A percentile compares a stretch with the other conserved stretches of the same genome.
These are phyloP conservation scores for Muricea muricata DNA, from an alignment of 92 coral and sea anemone species.

Conservation along the genomic window DNA sequence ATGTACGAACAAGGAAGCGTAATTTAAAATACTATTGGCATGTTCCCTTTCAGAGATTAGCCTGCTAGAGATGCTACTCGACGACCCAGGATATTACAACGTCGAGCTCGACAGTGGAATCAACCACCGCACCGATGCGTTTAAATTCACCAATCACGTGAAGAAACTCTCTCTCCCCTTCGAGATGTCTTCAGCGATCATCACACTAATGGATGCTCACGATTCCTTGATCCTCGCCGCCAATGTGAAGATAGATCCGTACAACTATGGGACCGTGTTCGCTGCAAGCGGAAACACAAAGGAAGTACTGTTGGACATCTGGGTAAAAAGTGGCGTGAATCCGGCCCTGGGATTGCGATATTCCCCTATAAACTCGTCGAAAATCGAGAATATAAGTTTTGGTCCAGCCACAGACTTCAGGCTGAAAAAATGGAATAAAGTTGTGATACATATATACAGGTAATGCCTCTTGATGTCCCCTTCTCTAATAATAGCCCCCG, in stretches of 20 bases:
- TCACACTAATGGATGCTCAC: slow-evolving; percentile 35
- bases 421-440: slow-evolving; percentile 14
- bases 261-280: slow-evolving; percentile 24
- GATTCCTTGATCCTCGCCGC: slow-evolving; percentile 5
- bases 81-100: slow-evolving; percentile 35
- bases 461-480: too few relatives aligned
- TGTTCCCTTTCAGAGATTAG: slow-evolving; percentile 55
- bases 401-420: slow-evolving; percentile 17
- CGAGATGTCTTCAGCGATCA: slow-evolving; percentile 4
- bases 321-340: slow-evolving; percentile 42
- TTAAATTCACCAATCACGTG: slow-evolving; percentile 34
- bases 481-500: background rate
- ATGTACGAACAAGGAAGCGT: too few relatives aligned
- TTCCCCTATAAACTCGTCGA: slow-evolving; percentile 16
- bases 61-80: slow-evolving; percentile 38
- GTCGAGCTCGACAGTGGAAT: slow-evolving; percentile 31
- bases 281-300: slow-evolving; percentile 31
- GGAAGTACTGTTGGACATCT: slow-evolving; percentile 27
- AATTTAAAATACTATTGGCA: background rate
- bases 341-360: slow-evolving; percentile 30
- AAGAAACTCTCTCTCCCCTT: slow-evolving; percentile 10
- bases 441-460: slow-evolving; percentile 30
- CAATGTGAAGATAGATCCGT: slow-evolving; percentile 17
- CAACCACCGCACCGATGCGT: slow-evolving; percentile 27
- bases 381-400: slow-evolving; percentile 1